Base-by-base conservation (phyloP, 2,888 invertebrate genomes). In the Phanerotoma sp. region DNA sequence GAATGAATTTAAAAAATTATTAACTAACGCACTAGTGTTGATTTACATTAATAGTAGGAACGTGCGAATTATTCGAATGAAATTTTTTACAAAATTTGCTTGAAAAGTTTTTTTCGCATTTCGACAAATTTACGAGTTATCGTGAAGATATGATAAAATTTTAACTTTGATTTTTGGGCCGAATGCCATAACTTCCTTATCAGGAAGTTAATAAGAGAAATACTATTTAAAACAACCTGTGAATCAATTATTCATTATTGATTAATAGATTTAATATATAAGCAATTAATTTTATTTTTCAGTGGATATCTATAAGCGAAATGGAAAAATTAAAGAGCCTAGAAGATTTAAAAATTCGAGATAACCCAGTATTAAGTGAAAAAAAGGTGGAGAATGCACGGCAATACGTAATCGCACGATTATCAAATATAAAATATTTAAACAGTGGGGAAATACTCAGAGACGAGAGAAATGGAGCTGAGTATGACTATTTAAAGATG, bases 401-500 rank as follows among this genome's bases (percentile, higher is more conserved):
- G 54, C 91, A 93, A 68, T 80, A 90, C 57, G 82, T 93, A 54
- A 87, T 92, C 18, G 93, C 92, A n/a, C 87, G 89, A 75, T 86
- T 96, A 69, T 84, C 81, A 18, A 83, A 82, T 42, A 77, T 96
- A 59, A 84, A 85, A 83, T 80, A 82, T 69, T 77, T 92, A 13
- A 92, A 91, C 78, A 88, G 89, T 30, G 85, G 86, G 1, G 77
- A 80, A 62, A 86, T 95, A 61, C 81, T 81, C 0, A 71, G 80
- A 1, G 86, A 86, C 53, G 86, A 91, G 55, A 84, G 93, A 50
- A 84, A 88, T 61, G 94, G 93, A 3, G 91, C 95, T 0, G 95
- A 96, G 70, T 89, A 93, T 58, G 96, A 96, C 79, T 94, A 96
- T 69, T 78, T 96, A 76, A 95, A 94, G 76, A 83, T 86, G 18